A percentile compares a stretch with the other conserved stretches of the same genome.
These are phyloP conservation scores for Pseudois nayaur DNA, from an alignment of 2,113 vertebrate genomes.

Conservation along the genomic window DNA sequence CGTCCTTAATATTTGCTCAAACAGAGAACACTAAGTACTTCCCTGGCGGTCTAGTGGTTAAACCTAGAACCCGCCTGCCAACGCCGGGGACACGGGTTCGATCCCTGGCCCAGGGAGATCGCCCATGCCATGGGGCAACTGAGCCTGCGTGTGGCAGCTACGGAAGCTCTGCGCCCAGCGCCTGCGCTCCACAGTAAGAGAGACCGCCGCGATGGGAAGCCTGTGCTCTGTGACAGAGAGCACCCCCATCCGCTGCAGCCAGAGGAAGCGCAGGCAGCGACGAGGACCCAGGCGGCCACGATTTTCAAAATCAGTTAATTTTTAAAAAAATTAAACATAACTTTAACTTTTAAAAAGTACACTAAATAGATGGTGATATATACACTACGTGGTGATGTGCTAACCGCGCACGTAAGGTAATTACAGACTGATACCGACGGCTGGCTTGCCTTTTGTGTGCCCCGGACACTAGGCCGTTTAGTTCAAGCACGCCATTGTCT, in stretches of 20 bases:
- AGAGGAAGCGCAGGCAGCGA: background rate
- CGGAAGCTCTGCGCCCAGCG: fast-evolving
- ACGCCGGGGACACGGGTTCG: background rate
- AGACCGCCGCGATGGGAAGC: fast-evolving
- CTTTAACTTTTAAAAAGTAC: background rate
- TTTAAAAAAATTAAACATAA: background rate
- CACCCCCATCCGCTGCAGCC: fast-evolving
- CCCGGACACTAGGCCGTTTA: background rate
- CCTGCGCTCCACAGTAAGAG: fast-evolving
- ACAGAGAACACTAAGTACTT: background rate
- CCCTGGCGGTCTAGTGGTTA: background rate
- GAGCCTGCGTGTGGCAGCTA: background rate
- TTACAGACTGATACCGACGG: too few relatives aligned
- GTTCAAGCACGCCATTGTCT: background rate
- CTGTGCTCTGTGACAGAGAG: fast-evolving
- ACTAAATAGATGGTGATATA: background rate
- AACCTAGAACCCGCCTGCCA: background rate
- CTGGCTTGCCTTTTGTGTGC: too few relatives aligned
- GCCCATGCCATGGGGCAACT: fast-evolving
- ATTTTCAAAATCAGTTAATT: background rate
- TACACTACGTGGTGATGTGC: background rate
- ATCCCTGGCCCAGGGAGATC: background rate
- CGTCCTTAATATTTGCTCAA: background rate
- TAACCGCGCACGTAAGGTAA: background rate
- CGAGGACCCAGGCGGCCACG: background rate